These are phyloP conservation scores for Brachypalpus laphriformis DNA, from an alignment of 2,888 invertebrate species.

Conservation along the genomic window DNA sequence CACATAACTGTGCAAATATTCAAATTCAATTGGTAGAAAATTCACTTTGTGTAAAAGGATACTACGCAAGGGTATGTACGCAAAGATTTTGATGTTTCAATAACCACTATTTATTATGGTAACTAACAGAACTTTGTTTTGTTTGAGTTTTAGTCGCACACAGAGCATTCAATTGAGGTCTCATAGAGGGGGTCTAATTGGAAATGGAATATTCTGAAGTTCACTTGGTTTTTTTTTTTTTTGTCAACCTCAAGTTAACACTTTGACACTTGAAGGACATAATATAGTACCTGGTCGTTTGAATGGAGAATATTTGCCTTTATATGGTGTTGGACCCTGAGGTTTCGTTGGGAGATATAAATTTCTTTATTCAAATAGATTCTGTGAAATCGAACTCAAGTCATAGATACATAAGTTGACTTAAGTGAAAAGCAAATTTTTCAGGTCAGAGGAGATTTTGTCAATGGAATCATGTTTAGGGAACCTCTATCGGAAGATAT, in stretches of 20 bases:
- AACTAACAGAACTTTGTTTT: constrained; percentile 41
- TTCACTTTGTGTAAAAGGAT: constrained; percentile 56
- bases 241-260: constrained; percentile 30
- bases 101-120: constrained; percentile 63
- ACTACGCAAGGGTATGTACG: neutral
- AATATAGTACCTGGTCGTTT: neutral
- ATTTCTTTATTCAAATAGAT: neutral
- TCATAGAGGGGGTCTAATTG: neutral
- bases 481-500: too few relatives aligned
- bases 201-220: neutral
- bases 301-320: constrained; percentile 3
- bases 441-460: neutral
- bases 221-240: neutral
- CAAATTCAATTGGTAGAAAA: constrained; percentile 52
- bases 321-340: constrained; percentile 24
- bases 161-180: neutral
- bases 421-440: neutral
- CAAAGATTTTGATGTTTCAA: constrained; percentile 31
- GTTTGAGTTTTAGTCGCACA: constrained; percentile 46
- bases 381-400: neutral
- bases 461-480: too few relatives aligned
- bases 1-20: constrained; percentile 69
- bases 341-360: constrained; percentile 24
- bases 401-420: neutral
- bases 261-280: constrained; percentile 28